phyloP scores from a whole-genome alignment of 2,888 invertebrate genomes.

The Antheraea assamensis region DNA sequence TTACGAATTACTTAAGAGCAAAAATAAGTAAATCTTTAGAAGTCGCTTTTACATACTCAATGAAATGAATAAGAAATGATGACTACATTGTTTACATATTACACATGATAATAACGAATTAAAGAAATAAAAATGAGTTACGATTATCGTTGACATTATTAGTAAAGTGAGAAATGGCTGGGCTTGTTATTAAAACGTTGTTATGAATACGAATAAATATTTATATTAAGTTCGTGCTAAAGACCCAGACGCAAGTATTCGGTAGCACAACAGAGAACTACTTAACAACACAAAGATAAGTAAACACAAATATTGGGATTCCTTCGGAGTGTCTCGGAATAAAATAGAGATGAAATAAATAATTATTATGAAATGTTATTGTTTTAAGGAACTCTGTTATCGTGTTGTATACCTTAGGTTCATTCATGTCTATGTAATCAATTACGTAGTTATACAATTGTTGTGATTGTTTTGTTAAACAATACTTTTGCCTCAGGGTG shows the following conservation, averaged over 20 bases:
- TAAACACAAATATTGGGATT: slow-evolving; percentile 33
- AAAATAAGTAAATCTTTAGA: background rate
- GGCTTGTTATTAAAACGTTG: background rate
- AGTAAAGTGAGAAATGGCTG: background rate
- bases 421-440: slow-evolving; percentile 9
- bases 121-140: background rate
- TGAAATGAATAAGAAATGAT: background rate
- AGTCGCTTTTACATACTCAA: background rate
- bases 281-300: slow-evolving; percentile 34
- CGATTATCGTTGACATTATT: background rate
- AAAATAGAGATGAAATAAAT: slow-evolving; percentile 31
- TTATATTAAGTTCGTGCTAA: slow-evolving; percentile 45
- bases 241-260: slow-evolving; percentile 47
- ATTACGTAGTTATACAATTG: background rate
- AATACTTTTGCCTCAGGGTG: background rate
- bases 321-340: slow-evolving; percentile 30
- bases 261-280: slow-evolving; percentile 39
- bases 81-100: background rate
- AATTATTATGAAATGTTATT: slow-evolving; percentile 8
- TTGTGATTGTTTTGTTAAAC: background rate
- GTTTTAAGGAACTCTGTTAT: background rate
- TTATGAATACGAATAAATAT: slow-evolving; percentile 16
- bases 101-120: background rate
- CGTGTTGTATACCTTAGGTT: background rate
- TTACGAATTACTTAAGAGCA: background rate